Evolutionary conservation across 2,888 invertebrate species (phyloP), one percentile per base, ranked within the genome.

Genomic region (Penaeus monodon): DNA sequence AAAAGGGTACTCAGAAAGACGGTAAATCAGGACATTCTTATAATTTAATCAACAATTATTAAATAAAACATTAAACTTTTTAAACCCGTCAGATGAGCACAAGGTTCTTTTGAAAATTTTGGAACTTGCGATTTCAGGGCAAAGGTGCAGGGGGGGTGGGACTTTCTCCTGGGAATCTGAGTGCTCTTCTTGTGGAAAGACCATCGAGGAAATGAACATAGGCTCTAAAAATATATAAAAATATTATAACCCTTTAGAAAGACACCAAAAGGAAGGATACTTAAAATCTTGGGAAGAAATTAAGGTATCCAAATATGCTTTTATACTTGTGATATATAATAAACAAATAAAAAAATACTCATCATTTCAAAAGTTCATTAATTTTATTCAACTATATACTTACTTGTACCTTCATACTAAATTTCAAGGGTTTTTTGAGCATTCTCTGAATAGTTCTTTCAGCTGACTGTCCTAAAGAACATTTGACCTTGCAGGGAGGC

Each of bases 121-220:
- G 65, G 81, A 24, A 90, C 74, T 68, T 88, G 88, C 8, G 88
- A 88, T 76, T 89, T 89, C 22, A 90, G 84, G 44, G 90, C 88
- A 10, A n/a, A 90, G 80, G 84, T 90, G 85, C 86, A 90, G 88
- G 44, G 88, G n/a, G 76, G 20, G 88, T 88, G 68, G 90, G 90
- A 77, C 86, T 88, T 63, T 89, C 85, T 22, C 90, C 90, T 24
- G 90, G 90, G 49, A 90, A 38, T 77, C 86, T 57, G 79, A 84
- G 24, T 82, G 81, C n/a, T 89, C 82, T 85, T 85, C 38, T 70
- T 65, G 12, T 24, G 49, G 57, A 38, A 0, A 86, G 65, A 20
- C 85, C 64, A 78, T 80, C 79, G 64, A 63, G 86, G 82, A 73
- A 90, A 90, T 88, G 83, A 24, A 90, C 79, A 81, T 85, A 90